Base-by-base conservation (phyloP, 1,140 invertebrate species). In the Glomeris maerens region DNA sequence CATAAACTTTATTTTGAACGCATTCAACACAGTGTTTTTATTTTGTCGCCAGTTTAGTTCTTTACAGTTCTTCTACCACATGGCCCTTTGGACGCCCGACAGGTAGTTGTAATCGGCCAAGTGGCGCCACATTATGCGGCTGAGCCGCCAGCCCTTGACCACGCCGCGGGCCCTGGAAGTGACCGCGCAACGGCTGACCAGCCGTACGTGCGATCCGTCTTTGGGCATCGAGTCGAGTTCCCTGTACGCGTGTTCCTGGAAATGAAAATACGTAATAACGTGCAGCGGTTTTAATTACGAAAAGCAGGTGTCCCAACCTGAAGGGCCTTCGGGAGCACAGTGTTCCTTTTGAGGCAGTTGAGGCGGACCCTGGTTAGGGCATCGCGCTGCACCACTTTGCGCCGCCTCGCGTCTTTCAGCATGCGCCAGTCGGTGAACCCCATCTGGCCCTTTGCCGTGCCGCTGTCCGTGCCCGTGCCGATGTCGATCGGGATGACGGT, bases 81-180 rank as follows among this genome's bases (percentile, higher is more conserved):
- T 83, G 21, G 88, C 85, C 66, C 88, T 72, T 66, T 89, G 86
- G 1, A 91, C 75, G 38, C 89, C 89, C 39, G 81, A 74, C 14
- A 95, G 62, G 70, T 84, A 81, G 69, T 93, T 94, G 65, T 94
- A 84, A 72, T 96, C 91, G 1, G 83, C 84, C 46, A 92, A 66
- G 62, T 87, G 73, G 54, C 90, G 75, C 70, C 83, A 96, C 23
- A 89, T 74, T 57, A 93, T 86, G 62, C 91, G 74, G 62, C 88
- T 92, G 29, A 94, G 59, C 57, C 86, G 75, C 78, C 82, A 94
- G 53, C 77, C 74, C 17, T 66, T 57, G 0, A 90, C 74, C 52
- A 77, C 73, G 54, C 86, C 87, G 56, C 83, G 65, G 1, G 79
- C 75, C 59, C 86, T 74, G 38, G 76, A 83, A 45, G 90, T 92